Conservation (phyloP, 2,113 vertebrate genomes). For the Rhinoderma darwinii region DNA sequence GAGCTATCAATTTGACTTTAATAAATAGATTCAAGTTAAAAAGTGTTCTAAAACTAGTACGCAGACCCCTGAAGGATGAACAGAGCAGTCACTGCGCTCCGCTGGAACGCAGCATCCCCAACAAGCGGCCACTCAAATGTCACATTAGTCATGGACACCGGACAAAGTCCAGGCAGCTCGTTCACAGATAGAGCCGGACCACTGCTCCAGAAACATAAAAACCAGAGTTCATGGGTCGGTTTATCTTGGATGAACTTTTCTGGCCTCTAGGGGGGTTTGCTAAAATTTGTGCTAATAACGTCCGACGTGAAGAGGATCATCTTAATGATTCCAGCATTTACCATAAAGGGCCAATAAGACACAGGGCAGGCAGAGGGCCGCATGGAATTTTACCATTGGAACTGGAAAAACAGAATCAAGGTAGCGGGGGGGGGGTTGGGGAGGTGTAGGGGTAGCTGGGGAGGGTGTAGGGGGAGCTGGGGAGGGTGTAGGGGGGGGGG, state of each 20-base stretch:
- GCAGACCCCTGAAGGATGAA: not conserved
- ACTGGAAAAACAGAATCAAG: not conserved
- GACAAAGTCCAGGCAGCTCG: not conserved
- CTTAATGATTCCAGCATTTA: slow-evolving; percentile 1
- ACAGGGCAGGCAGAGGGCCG: not conserved
- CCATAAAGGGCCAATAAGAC: not conserved
- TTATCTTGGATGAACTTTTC: not conserved
- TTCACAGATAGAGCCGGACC: not conserved
- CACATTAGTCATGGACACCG: not conserved
- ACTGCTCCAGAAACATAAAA: not conserved
- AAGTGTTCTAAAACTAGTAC: slow-evolving; percentile 41
- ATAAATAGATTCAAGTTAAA: slow-evolving; percentile 29
- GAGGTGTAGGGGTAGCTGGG: too few relatives aligned
- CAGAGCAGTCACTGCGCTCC: not conserved
- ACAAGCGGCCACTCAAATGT: not conserved
- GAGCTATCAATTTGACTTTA: not conserved
- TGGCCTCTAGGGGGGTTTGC: not conserved
- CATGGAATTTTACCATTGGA: not conserved
- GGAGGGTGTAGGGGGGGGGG: not conserved
- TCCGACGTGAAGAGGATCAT: too few relatives aligned
- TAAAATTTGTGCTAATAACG: not conserved
- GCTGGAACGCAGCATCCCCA: not conserved
- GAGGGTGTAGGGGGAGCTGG: not conserved
- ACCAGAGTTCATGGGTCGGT: too few relatives aligned
- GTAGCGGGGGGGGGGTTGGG: not conserved